Base-by-base conservation (phyloP, 2,797 vertebrate genomes). In the Telmatherina bonti region DNA sequence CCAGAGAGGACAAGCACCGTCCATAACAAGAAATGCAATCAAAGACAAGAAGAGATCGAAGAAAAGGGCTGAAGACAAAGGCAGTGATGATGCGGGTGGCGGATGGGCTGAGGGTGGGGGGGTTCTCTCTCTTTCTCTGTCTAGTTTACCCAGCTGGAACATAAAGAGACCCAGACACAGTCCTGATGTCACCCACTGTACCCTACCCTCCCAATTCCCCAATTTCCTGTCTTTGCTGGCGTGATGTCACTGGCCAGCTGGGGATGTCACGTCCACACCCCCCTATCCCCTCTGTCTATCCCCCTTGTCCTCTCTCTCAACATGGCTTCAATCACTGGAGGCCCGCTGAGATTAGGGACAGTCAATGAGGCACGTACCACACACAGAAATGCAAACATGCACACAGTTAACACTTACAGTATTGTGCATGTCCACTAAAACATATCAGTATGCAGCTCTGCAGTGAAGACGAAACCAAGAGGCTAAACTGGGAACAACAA, bases 201-300 rank as follows among this genome's bases (percentile, higher is more conserved):
- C 88, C 86, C 77, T 79, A 78, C 69, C 82, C 84, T 85, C 83
- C 78, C 85, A 86, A 81, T 58, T 91, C 90, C 85, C 91, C 53
- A 56, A 83, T 88, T 92, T 95, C 94, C 94, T 93, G 93, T 92
- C 88, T 88, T 66, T 41, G 72, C 79, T 76, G 79, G 55, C 81
- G 88, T 93, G 93, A 94, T 93, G 92, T 94, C 93, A 94, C 89
- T 83, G 82, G 81, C 89, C 93, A 93, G 92, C 93, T 94, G 92
- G 91, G 88, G 91, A 93, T 94, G 92, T 95, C 93, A 93, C 84
- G 91, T 90, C 92, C 89, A 81, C 80, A 64, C 81, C 68, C 77
- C 71, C 69, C 24, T 16, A 38, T 67, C 71, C 76, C 74, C 72
- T 77, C 69, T 5, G 45, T 66, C 66, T 57, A 26, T 59, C 61